Base-by-base conservation (phyloP, 2,113 vertebrate species). In the Gallinago media region DNA sequence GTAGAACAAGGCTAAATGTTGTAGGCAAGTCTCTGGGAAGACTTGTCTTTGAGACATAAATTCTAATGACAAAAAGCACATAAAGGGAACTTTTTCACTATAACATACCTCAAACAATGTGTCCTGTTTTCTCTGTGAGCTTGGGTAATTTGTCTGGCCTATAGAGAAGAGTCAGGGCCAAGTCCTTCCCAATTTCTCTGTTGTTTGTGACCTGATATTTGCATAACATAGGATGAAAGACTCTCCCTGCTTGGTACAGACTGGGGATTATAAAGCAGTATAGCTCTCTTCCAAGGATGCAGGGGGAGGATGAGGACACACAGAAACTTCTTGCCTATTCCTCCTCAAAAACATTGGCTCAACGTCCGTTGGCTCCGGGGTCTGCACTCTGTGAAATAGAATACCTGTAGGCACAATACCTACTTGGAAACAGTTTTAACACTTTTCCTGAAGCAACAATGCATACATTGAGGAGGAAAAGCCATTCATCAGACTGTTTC, bases 51-150 rank as follows among this genome's bases (percentile, higher is more conserved):
- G 66, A 91, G 94, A 95, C 94, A 97, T 96, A 94, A 96, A 96
- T 95, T 96, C 92, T 93, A 92, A 96, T 92, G 93, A 96, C 94
- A 96, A 96, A 96, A 88, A 79, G 94, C 88, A 94, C 80, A 92
- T 92, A 94, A 90, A 91, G 56, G 80, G 83, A 95, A 92, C 83
- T 92, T 97, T 92, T 93, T 92, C 94, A 91, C 95, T 86, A 59
- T 67, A 94, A 85, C 68, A 94, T 93, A 88, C 91, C 70, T 96
- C 96, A 96, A 74, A 91, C 56, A 55, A 88, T 92, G 82, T 79
- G 67, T 88, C 89, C 89, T 92, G 87, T 78, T 94, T 92, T 72
- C 83, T 86, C 83, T 63, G 82, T 74, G 52, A 94, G 68, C 72
- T 59, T 75, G 27, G 85, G 95, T 84, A 85, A 96, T 95, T 94